These are phyloP conservation scores for Enteromius argenteus DNA, from an alignment of 2,797 vertebrate species.

Conservation along the genomic window DNA sequence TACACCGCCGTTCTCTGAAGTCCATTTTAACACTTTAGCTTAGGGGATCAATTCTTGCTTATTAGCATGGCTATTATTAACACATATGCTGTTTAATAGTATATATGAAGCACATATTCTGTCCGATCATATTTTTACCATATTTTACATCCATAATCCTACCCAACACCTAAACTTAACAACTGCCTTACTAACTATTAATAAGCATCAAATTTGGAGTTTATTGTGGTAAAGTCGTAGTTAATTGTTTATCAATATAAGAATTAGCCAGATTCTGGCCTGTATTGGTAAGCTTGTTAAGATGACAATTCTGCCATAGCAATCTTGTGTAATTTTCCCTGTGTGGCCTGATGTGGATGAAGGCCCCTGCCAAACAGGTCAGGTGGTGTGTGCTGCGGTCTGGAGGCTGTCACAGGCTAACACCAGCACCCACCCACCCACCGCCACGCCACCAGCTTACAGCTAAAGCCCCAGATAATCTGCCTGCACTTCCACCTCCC, in stretches of 20 bases:
- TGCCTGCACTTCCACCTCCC: slow-evolving; percentile 73
- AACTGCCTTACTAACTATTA: not conserved
- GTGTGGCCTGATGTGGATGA: slow-evolving; percentile 35
- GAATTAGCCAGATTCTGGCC: not conserved
- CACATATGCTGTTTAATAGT: not conserved
- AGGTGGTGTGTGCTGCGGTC: slow-evolving; percentile 48
- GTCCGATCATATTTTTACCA: too few species aligned
- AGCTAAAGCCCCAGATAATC: slow-evolving; percentile 85
- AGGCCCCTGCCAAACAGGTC: slow-evolving; percentile 32
- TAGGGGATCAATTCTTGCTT: not conserved
- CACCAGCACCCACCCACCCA: slow-evolving; percentile 81
- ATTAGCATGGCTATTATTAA: not conserved
- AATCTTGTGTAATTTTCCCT: too few species aligned
- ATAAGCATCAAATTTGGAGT: not conserved
- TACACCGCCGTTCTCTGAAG: not conserved
- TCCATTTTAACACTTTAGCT: not conserved
- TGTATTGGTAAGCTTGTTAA: not conserved
- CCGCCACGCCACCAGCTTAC: slow-evolving; percentile 86
- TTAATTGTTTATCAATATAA: not conserved
- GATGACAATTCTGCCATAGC: not conserved
- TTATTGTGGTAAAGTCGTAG: not conserved
- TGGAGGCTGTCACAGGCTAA: slow-evolving; percentile 84
- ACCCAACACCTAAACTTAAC: not conserved
- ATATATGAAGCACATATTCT: not conserved
- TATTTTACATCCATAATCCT: not conserved